These are phyloP conservation scores for Rhadina sibilatrix DNA, from an alignment of 2,113 vertebrate species.

Conservation along the genomic window DNA sequence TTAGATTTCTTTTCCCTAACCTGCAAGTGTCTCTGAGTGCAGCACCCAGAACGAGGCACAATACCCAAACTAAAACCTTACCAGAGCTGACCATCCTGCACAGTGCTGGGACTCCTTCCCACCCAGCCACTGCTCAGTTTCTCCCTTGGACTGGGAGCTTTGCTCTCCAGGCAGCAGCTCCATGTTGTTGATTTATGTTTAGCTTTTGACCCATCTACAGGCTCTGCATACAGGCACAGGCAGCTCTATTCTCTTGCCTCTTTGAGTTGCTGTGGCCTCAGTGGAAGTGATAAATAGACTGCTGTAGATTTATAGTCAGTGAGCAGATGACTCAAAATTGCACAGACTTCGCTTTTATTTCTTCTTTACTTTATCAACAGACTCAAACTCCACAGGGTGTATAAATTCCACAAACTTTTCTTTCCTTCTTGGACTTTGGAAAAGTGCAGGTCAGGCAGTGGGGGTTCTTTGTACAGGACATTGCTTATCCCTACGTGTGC, in stretches of 20 bases:
- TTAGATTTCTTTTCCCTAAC: neutral
- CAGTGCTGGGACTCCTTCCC: fast-evolving
- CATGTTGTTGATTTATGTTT: neutral
- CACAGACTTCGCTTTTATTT: neutral
- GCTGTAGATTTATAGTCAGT: conserved; percentile 14
- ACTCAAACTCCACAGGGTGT: neutral
- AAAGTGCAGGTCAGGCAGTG: neutral
- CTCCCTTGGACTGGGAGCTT: neutral
- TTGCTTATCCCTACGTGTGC: neutral
- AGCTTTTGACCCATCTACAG: neutral
- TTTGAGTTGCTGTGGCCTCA: neutral
- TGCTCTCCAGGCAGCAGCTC: neutral
- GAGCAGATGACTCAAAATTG: conserved; percentile 38
- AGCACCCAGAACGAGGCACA: neutral
- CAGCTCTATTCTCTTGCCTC: neutral
- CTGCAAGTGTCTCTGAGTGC: fast-evolving
- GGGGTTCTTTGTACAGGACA: neutral
- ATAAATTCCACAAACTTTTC: neutral
- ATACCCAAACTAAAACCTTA: neutral
- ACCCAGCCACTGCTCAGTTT: fast-evolving
- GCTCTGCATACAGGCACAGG: neutral
- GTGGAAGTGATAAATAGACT: conserved; percentile 13
- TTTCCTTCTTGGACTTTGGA: neutral
- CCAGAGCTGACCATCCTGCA: fast-evolving
- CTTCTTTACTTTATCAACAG: conserved; percentile 25